phyloP scores from a whole-genome alignment of 2,113 vertebrate species.

The Columbina picui region DNA sequence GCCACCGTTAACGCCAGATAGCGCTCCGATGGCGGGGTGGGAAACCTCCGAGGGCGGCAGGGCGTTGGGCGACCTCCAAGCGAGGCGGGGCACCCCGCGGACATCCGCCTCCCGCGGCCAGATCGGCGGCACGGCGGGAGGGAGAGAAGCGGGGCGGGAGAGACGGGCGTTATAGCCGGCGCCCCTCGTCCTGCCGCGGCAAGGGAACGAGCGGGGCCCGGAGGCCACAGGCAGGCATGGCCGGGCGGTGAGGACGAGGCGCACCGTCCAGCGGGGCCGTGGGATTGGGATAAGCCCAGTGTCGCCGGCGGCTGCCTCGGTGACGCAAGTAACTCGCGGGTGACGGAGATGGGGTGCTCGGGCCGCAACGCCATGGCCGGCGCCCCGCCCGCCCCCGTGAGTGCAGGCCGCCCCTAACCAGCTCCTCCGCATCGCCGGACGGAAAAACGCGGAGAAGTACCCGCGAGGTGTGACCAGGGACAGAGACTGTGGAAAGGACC shows the following conservation, averaged over 20 bases:
- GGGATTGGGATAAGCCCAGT: background rate
- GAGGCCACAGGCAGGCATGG: background rate
- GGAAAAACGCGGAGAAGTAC: too few species aligned
- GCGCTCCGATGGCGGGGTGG: background rate
- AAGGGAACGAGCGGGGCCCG: background rate
- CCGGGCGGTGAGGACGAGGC: too few species aligned
- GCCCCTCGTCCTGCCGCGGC: background rate
- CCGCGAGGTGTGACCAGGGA: background rate
- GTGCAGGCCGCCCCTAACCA: too few species aligned
- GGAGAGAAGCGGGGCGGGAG: too few species aligned
- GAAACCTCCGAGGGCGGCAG: too few species aligned
- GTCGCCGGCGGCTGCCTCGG: too few species aligned
- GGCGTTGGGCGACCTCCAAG: background rate
- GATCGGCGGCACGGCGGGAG: background rate
- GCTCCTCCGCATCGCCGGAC: too few species aligned
- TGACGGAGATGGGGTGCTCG: too few species aligned
- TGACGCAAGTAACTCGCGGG: too few species aligned
- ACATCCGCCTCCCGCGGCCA: background rate
- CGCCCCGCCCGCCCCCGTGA: too few species aligned
- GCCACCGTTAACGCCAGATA: background rate
- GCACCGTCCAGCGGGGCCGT: background rate
- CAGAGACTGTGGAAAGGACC: rapidly evolving
- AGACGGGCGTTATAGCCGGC: background rate
- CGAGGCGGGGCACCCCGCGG: background rate
- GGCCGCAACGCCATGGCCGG: background rate